These are phyloP conservation scores for Seira sanloemensis DNA, from an alignment of 2,888 invertebrate genomes.

Conservation along the genomic window DNA sequence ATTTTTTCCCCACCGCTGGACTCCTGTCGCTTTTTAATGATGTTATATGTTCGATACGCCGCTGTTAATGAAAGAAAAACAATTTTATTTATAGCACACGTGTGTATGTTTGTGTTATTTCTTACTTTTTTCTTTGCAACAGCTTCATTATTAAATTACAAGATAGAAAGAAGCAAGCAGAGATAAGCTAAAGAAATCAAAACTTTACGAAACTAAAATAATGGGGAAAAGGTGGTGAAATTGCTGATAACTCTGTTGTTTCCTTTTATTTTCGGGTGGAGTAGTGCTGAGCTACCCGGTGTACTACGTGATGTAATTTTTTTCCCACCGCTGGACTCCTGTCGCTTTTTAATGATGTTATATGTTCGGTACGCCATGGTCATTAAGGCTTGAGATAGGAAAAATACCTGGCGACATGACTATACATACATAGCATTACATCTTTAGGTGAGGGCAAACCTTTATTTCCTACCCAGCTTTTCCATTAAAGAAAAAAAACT, in stretches of 20 bases:
- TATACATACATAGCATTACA: too few species aligned
- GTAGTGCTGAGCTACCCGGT: background rate
- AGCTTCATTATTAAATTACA: background rate
- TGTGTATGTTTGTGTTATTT: background rate
- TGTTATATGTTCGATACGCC: background rate
- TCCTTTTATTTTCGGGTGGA: constrained; percentile 20
- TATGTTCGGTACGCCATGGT: background rate
- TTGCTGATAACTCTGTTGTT: background rate
- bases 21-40: constrained; percentile 52
- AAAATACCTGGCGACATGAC: background rate
- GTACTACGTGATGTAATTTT: constrained; percentile 30
- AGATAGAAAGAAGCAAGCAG: background rate
- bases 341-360: constrained; percentile 41
- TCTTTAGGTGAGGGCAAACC: background rate
- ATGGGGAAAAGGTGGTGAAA: background rate
- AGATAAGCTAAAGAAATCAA: background rate
- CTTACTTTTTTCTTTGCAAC: background rate
- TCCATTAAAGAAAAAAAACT: background rate
- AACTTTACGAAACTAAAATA: background rate
- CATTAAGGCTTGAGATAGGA: too few species aligned
- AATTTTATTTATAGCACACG: too few species aligned
- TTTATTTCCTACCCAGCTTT: background rate
- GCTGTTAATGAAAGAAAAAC: background rate
- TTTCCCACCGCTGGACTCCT: constrained; percentile 21
- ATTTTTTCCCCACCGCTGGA: constrained; percentile 21